Evolutionary conservation across 2,797 vertebrate species (phyloP).

Genomic region (Poecile montanus): DNA sequence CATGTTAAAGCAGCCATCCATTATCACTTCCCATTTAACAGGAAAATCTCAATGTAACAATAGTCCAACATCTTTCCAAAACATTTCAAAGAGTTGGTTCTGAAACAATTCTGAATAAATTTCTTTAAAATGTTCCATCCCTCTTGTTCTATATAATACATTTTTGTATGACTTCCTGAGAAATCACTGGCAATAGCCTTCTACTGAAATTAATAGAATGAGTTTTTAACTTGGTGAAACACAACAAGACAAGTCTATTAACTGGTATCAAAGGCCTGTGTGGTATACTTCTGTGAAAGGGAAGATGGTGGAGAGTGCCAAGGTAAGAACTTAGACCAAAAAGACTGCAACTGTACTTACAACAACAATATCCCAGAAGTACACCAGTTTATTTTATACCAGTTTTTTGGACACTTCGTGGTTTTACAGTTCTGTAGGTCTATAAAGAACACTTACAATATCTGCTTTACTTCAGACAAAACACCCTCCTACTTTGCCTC

Average conservation of each 20-base stretch:
- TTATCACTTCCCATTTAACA: not conserved
- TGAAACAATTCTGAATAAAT: not conserved
- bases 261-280: not conserved
- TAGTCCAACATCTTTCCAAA: not conserved
- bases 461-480: not conserved
- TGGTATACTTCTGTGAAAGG: not conserved
- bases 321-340: not conserved
- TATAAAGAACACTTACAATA: not conserved
- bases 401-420: accelerated
- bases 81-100: not conserved
- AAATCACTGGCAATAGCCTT: not conserved
- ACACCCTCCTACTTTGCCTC: not conserved
- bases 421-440: not conserved
- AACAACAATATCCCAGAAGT: not conserved
- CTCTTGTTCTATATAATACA: not conserved
- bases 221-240: not conserved
- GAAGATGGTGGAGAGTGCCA: not conserved
- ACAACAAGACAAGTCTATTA: not conserved
- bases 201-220: not conserved
- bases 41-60: not conserved
- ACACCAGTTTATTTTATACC: not conserved
- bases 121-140: not conserved
- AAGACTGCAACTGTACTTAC: not conserved
- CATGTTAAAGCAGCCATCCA: not conserved
- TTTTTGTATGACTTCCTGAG: not conserved